Evolutionary conservation across 1,140 invertebrate genomes (phyloP), one percentile per base, ranked within the genome.

Genomic region (Dinothrombium tinctorium): DNA sequence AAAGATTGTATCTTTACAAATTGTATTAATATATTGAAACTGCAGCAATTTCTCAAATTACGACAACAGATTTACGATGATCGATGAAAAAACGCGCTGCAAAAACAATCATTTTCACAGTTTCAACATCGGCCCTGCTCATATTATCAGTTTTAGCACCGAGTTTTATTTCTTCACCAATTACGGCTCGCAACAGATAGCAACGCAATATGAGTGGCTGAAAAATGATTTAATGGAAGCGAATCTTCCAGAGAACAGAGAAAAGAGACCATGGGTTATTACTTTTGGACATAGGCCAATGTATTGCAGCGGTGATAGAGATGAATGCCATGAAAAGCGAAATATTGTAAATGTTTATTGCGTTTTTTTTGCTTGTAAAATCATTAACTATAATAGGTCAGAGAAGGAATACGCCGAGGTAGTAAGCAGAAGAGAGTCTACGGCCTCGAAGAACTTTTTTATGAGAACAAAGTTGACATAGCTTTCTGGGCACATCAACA

Each of bases 401-500:
- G 1, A 33, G 7, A n/a, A 32, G 31, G 11, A 35, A n/a, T n/a
- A n/a, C n/a, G n/a, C n/a, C 8, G 12, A n/a, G 26, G 3, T 23
- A 37, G 11, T 11, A 40, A 6, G 4, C 17, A 32, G 6, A 35
- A 25, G 28, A n/a, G 31, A 21, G 47, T 49, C 29, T 62, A 55
- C 48, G 64, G 68, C 1, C 56, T 95, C 33, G 90, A 95, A 62
- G 64, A 81, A 25, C 54, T 95, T 4, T 78, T 46, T 17, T 40
- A 43, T 49, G 64, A 80, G 37, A 72, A 80, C 54, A 81, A 80
- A 35, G 90, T 96, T n/a, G 90, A 96, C 62, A 57, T 94, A 35
- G 71, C 74, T 54, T 65, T 95, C n/a, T 90, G 84, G 80, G 87
- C 82, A 0, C 89, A 95, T 59, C 83, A 95, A 56, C 87, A 95